Evolutionary conservation across 2,113 vertebrate species (phyloP), one percentile per base, ranked within the genome.

Genomic region (Nothoprocta pentlandii): DNA sequence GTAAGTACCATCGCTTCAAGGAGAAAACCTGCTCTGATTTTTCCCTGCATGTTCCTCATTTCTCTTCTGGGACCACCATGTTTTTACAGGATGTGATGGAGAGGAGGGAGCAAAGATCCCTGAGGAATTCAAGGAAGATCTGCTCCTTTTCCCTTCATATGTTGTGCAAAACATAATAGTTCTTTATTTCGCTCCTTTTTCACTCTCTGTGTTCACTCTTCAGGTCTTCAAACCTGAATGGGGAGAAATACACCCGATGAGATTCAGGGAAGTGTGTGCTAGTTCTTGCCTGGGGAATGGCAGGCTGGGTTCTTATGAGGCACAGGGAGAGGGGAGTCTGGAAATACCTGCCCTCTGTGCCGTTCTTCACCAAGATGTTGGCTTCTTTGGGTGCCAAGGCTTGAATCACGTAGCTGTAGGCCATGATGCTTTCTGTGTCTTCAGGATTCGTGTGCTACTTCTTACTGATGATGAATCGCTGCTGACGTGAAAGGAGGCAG

Each of bases 221-320:
- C 34, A 34, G 34, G 16, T 28, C 61, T 67, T 67, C 12, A 84
- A 13, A 84, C 16, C 5, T 63, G n/a, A 89, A 62, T 12, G 28
- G 2, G 56, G 16, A 80, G 32, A 44, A 79, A 56, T 62, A 64
- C 70, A 6, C 16, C 34, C 13, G 0, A 0, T 68, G 28, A 39
- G 67, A 69, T 30, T 6, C 36, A 69, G 73, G 73, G 44, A 78
- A 90, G 44, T 80, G 58, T 1, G 1, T 49, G 59, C 51, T 25
- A 44, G 63, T 91, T 90, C 21, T 6, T 9, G 80, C 74, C 51
- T 70, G 41, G 16, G 16, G 16, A 74, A 63, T 26, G 7, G 74
- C 26, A 4, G 3, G n/a, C 21, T 54, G 23, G 59, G 23, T 36
- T 63, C 36, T 26, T 77, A 61, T 32, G 51, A 83, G 1, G 26